Evolutionary conservation across 2,113 vertebrate genomes (phyloP).

Genomic region (Odontophorus gujanensis): DNA sequence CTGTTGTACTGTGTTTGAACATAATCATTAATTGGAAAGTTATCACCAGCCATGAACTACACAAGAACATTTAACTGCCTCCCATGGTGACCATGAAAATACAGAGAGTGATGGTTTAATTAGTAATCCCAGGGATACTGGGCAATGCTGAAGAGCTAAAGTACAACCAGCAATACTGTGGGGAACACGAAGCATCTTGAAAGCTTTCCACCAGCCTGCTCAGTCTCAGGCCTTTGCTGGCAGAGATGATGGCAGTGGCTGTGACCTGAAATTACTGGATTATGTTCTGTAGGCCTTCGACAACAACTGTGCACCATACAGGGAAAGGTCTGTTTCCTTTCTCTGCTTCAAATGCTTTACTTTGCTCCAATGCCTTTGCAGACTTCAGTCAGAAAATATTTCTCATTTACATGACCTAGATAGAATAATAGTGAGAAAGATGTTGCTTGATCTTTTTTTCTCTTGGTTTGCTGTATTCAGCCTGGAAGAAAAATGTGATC

Average conservation of each 20-base stretch:
- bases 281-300: slow-evolving; percentile 37
- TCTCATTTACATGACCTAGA: slow-evolving; percentile 73
- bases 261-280: slow-evolving; percentile 40
- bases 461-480: slow-evolving; percentile 48
- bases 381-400: slow-evolving; percentile 59
- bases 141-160: neutral
- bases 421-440: slow-evolving; percentile 61
- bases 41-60: slow-evolving; percentile 38
- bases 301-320: neutral
- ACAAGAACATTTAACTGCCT: slow-evolving; percentile 26
- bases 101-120: slow-evolving; percentile 54
- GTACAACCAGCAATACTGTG: neutral
- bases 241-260: slow-evolving; percentile 8
- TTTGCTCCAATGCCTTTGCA: slow-evolving; percentile 1
- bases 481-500: slow-evolving; percentile 53
- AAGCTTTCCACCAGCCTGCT: neutral
- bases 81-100: slow-evolving; percentile 36
- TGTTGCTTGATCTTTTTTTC: slow-evolving; percentile 53
- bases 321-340: neutral
- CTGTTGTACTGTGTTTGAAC: neutral
- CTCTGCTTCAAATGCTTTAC: neutral
- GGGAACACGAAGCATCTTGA: neutral
- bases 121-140: slow-evolving; percentile 38
- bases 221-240: slow-evolving; percentile 11
- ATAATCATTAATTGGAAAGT: slow-evolving; percentile 48